Base-by-base conservation (phyloP, 2,797 vertebrate genomes). In the Coendou prehensilis region DNA sequence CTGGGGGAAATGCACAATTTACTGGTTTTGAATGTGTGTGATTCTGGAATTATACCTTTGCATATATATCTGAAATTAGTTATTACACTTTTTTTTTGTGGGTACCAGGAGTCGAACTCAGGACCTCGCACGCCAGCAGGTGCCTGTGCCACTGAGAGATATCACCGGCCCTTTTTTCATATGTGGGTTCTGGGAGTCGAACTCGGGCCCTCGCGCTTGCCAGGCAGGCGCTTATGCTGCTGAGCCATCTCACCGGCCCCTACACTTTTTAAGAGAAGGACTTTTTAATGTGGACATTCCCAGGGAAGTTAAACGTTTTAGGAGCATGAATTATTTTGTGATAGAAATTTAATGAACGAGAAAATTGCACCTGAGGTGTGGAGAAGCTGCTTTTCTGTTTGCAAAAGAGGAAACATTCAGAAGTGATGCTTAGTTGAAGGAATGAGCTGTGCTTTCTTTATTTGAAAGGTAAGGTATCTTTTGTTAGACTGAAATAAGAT, bases 391-490 rank as follows among this genome's bases (percentile, higher is more conserved):
- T 63, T 93, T 80, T 78, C 3, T 61, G 6, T 73, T 81, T 86
- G 93, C 22, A 10, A 8, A 75, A 81, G 17, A 93, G 28, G 30
- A 78, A 91, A 71, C 6, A 6, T 67, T 57, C 41, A 22, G 33
- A 91, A 87, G n/a, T 59, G 45, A 37, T 91, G 82, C 69, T 20
- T 90, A 80, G 22, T 61, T 86, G 73, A 78, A 84, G 54, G 54
- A 83, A 9, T 23, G 67, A n/a, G 61, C 54, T 47, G 0, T 23
- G 20, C 41, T 57, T 5, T 50, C 33, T 41, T 54, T 89, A 75
- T n/a, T 54, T 79, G 83, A 75, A 54, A 69, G 45, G 1, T 47
- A 37, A 54, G 15, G 2, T n/a, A 2, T 37, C 28, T 78, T 91
- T 87, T 56, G 22, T 54, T 47, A 45, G 59, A 50, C 64, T 76